phyloP scores from a whole-genome alignment of 1,140 invertebrate species.

The Zaprionus vittiger region DNA sequence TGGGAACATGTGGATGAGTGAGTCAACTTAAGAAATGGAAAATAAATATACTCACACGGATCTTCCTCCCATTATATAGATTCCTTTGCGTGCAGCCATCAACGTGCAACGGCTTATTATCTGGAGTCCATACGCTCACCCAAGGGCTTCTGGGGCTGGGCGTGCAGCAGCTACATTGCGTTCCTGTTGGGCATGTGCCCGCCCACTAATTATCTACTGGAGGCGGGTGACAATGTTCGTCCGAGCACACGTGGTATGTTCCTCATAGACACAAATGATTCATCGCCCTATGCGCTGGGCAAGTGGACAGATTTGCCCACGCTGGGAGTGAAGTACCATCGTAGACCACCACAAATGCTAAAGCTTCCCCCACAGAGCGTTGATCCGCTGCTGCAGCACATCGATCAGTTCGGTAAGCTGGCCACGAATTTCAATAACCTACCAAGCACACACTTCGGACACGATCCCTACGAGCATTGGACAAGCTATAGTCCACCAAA shows the following conservation, averaged over 20 bases:
- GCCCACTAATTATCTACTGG: conserved; percentile 73
- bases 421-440: conserved; percentile 74
- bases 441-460: conserved; percentile 22
- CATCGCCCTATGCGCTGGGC: conserved; percentile 76
- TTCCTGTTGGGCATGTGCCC: conserved; percentile 86
- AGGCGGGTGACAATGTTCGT: conserved; percentile 77
- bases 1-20: conserved; percentile 57
- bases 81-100: conserved; percentile 87
- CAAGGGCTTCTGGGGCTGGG: conserved; percentile 89
- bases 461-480: conserved; percentile 74
- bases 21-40: conserved; percentile 1
- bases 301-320: conserved; percentile 80
- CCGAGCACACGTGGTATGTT: conserved; percentile 74
- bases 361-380: conserved; percentile 36
- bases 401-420: conserved; percentile 81
- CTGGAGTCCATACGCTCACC: conserved; percentile 89
- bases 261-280: conserved; percentile 75
- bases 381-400: conserved; percentile 73
- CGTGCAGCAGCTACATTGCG: conserved; percentile 86
- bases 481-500: conserved; percentile 70
- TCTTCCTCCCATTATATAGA: conserved; percentile 33
- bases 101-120: conserved; percentile 88
- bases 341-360: conserved; percentile 14
- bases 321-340: conserved; percentile 52
- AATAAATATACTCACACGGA: neutral